Evolutionary conservation across 2,888 invertebrate species (phyloP).

Genomic region (Priocnemis perturbator): DNA sequence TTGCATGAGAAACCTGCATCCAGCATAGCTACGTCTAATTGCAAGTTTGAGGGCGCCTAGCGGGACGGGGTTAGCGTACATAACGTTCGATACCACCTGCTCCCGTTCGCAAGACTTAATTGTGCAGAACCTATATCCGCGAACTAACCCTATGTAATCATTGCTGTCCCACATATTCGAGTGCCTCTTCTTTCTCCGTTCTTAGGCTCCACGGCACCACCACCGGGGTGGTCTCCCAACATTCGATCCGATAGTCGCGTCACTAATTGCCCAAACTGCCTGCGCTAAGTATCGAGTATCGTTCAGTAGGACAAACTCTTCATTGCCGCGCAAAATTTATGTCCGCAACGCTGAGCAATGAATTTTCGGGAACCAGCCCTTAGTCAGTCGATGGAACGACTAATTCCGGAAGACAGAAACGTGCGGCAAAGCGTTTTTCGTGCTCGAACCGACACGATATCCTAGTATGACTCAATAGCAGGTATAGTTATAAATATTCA

Average conservation of each 20-base stretch:
- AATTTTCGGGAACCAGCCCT: no score
- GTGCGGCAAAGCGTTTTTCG: no score
- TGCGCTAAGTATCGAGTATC: background rate
- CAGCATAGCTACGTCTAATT: constrained; percentile 38
- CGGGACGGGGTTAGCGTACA: constrained; percentile 32
- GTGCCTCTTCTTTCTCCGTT: background rate
- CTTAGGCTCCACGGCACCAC: background rate
- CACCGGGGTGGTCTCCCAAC: constrained; percentile 40
- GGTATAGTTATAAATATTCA: constrained; percentile 45
- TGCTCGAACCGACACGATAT: no score
- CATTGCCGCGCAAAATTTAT: no score
- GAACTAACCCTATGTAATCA: constrained; percentile 48
- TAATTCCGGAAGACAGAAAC: no score
- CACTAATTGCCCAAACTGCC: constrained; percentile 41
- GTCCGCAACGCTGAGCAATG: no score
- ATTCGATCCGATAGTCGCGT: constrained; percentile 36
- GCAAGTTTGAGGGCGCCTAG: constrained; percentile 18
- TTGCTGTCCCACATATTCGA: constrained; percentile 41
- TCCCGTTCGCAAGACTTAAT: constrained; percentile 59
- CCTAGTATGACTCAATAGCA: constrained; percentile 28
- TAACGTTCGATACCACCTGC: constrained; percentile 53
- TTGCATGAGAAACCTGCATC: constrained; percentile 25
- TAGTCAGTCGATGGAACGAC: no score
- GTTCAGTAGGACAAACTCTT: no score
- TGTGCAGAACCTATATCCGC: constrained; percentile 51